Percentiles rank a stretch among this genome's conserved stretches.
phyloP scores from a whole-genome alignment of 2,113 vertebrate species.

The Sialia sialis region DNA sequence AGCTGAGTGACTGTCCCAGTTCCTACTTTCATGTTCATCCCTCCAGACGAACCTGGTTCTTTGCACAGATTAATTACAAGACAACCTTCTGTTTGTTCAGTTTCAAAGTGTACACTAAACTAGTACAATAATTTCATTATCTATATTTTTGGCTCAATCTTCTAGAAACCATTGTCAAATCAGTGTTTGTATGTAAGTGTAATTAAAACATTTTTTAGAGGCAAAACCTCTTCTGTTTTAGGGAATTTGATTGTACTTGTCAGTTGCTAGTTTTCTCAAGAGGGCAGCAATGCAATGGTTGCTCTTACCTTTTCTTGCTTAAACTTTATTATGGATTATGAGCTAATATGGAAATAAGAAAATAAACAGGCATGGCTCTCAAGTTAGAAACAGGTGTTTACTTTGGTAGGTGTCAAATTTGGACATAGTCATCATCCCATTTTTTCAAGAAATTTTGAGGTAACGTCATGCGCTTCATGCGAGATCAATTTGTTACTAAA shows the following conservation, averaged over 20 bases:
- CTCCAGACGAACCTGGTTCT: background rate
- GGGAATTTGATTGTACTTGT: background rate
- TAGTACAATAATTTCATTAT: background rate
- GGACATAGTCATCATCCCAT: background rate
- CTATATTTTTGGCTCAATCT: background rate
- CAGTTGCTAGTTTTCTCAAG: background rate
- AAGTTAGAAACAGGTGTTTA: background rate
- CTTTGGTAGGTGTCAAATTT: background rate
- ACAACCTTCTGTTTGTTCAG: background rate
- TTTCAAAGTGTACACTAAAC: background rate
- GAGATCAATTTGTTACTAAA: background rate
- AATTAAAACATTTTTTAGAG: background rate
- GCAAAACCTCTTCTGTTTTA: background rate
- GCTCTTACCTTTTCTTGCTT: background rate
- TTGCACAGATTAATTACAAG: background rate
- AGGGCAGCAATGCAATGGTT: background rate
- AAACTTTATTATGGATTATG: background rate
- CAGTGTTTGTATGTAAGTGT: background rate
- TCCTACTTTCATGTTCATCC: background rate
- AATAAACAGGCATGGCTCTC: background rate
- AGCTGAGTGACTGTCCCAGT: background rate
- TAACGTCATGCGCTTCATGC: background rate
- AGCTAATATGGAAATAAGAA: background rate
- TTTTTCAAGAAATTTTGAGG: background rate
- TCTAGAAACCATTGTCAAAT: background rate